A percentile compares a stretch with the other conserved stretches of the same genome.
Evolutionary conservation across 2,113 vertebrate genomes (phyloP).

Genomic region (Ascaphus truei): DNA sequence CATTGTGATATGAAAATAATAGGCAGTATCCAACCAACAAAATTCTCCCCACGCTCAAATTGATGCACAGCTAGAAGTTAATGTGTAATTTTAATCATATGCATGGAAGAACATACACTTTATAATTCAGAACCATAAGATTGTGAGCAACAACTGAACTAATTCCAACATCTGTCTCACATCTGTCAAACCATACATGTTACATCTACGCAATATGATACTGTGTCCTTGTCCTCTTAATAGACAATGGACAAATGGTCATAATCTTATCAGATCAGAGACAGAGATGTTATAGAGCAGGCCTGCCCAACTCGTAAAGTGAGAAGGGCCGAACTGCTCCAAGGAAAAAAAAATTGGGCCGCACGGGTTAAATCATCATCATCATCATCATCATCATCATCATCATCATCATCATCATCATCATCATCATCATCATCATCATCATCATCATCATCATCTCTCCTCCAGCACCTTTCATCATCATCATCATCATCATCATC

Average conservation of each 20-base stretch:
- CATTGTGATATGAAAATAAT: conserved; percentile 14
- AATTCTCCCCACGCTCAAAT: neutral
- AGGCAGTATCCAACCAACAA: neutral
- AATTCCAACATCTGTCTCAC: neutral
- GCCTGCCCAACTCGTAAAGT: too few species aligned
- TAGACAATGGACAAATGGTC: neutral
- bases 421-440: too few species aligned
- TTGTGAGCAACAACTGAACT: conserved; percentile 3
- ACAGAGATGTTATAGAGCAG: conserved; percentile 1
- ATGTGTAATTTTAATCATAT: conserved; percentile 29
- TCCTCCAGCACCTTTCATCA: too few species aligned
- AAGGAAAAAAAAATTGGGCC: too few species aligned
- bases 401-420: too few species aligned
- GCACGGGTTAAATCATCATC: too few species aligned
- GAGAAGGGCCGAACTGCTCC: too few species aligned
- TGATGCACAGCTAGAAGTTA: neutral
- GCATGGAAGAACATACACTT: conserved; percentile 25
- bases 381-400: too few species aligned
- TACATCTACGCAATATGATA: neutral
- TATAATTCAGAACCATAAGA: neutral
- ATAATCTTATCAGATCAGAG: conserved; percentile 14
- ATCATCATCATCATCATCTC: too few species aligned
- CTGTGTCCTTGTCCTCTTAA: conserved; percentile 7
- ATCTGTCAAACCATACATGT: conserved; percentile 6
- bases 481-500: too few species aligned